Evolutionary conservation across 2,113 vertebrate genomes (phyloP).

Genomic region (Erpornis zantholeuca): DNA sequence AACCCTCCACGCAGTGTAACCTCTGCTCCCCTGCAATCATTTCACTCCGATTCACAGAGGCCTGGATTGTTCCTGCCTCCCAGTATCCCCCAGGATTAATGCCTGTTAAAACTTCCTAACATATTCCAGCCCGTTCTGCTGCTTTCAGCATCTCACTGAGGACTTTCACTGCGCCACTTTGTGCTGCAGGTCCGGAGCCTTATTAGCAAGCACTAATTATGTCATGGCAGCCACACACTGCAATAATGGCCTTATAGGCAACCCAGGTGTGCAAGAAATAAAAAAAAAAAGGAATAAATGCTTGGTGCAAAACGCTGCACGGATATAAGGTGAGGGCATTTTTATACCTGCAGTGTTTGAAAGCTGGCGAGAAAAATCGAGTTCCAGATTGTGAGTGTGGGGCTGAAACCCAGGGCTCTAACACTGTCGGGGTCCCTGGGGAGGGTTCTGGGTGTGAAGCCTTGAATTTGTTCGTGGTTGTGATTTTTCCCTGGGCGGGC

Average conservation of each 20-base stretch:
- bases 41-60: neutral
- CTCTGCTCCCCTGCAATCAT: neutral
- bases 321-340: neutral
- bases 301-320: neutral
- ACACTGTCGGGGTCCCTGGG: neutral
- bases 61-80: neutral
- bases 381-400: neutral
- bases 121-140: neutral
- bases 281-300: neutral
- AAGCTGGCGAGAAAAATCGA: neutral
- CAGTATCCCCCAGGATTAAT: neutral
- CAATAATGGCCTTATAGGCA: neutral
- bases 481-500: neutral
- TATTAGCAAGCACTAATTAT: neutral
- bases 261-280: neutral
- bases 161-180: neutral
- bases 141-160: neutral
- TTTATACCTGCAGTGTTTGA: neutral
- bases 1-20: neutral
- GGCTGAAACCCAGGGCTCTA: fast-evolving
- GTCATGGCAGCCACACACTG: neutral
- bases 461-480: neutral
- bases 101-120: neutral
- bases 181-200: neutral
- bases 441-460: neutral